Conservation (phyloP, 2,113 vertebrate species). For the Notarius lentiginosus region DNA sequence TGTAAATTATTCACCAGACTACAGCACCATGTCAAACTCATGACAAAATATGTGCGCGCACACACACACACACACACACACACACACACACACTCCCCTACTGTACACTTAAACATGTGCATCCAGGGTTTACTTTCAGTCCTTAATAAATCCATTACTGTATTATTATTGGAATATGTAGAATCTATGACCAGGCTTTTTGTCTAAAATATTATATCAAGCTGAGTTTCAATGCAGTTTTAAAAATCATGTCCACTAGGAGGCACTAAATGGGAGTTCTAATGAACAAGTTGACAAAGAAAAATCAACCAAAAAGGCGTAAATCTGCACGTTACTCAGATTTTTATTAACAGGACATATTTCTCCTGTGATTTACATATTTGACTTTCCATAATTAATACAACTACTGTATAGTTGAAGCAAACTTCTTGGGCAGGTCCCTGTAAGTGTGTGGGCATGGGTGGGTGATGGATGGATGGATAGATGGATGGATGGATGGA, state of each 20-base stretch:
- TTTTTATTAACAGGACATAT: not conserved
- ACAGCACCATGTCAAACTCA: conserved; percentile 8
- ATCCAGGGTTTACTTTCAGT: not conserved
- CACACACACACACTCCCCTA: not conserved
- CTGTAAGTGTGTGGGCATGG: not conserved
- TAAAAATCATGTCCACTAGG: not conserved
- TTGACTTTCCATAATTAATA: not conserved
- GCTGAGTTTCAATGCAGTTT: not conserved
- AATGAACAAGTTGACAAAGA: not conserved
- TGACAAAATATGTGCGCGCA: not conserved
- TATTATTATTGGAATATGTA: not conserved
- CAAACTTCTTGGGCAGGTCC: not conserved
- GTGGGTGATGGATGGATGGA: not conserved
- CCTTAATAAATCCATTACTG: not conserved
- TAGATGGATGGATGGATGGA: not conserved
- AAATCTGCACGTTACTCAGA: not conserved
- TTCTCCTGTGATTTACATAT: not conserved
- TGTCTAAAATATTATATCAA: not conserved
- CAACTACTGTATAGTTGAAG: not conserved
- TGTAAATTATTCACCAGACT: conserved; percentile 71
- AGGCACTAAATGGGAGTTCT: not conserved
- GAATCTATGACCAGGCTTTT: not conserved
- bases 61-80: not conserved
- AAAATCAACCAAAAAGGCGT: not conserved
- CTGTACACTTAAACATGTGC: not conserved